Conservation (phyloP, 2,888 invertebrate genomes). For the Papilio protenor region DNA sequence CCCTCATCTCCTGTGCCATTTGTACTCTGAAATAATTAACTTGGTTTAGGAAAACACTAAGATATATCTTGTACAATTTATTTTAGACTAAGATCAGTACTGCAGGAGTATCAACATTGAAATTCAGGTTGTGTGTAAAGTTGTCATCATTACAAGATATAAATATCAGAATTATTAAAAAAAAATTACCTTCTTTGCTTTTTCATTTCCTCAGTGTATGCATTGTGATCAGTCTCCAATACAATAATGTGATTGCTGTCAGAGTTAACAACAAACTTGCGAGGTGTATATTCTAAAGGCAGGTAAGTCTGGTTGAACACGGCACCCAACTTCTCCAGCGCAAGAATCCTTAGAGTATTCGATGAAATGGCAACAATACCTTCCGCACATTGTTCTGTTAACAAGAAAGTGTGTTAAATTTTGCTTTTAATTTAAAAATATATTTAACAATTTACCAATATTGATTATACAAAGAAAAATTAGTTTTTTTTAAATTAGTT, state of each 20-base stretch:
- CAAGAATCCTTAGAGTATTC: conserved; percentile 98
- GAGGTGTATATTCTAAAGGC: conserved; percentile 97
- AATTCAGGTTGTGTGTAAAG: conserved; percentile 69
- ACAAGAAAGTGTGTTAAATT: conserved; percentile 31
- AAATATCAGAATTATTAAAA: neutral
- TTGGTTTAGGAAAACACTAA: neutral
- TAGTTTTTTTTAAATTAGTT: conserved; percentile 41
- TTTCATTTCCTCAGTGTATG: conserved; percentile 98
- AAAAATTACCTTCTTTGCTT: conserved; percentile 87
- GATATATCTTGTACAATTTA: neutral
- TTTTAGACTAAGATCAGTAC: conserved; percentile 64
- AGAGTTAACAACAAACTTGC: conserved; percentile 96
- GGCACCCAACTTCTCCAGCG: conserved; percentile 98
- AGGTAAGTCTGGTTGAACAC: conserved; percentile 98
- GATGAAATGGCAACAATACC: conserved; percentile 99
- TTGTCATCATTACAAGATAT: conserved; percentile 68
- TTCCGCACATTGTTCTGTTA: conserved; percentile 97
- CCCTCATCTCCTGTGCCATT: conserved; percentile 99
- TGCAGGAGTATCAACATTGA: conserved; percentile 76
- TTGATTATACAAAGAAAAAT: too few species aligned
- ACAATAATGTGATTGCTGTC: conserved; percentile 95
- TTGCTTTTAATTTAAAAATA: too few species aligned
- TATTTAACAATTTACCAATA: too few species aligned
- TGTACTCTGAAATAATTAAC: conserved; percentile 86
- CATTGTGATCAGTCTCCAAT: conserved; percentile 98